Percentiles rank a stretch among this genome's conserved stretches.
Conservation (phyloP, 1,140 invertebrate genomes). For the Drosophila cardini region DNA sequence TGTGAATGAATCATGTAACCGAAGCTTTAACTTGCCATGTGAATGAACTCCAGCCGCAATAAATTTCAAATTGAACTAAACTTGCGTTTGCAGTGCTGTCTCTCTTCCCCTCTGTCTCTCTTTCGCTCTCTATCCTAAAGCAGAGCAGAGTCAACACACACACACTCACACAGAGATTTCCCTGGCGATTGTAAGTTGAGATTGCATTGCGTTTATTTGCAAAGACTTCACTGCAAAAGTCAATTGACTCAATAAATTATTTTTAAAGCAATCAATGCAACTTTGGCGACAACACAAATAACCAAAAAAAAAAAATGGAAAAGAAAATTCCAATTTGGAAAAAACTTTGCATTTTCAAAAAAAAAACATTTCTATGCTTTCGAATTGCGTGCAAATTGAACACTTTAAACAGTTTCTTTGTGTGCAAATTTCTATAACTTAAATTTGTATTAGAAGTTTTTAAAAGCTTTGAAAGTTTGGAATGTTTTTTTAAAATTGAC, state of each 20-base stretch:
- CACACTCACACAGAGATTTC: slow-evolving; percentile 30
- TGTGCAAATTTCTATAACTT: too few relatives aligned
- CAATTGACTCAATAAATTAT: slow-evolving; percentile 84
- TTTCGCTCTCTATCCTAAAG: slow-evolving; percentile 13
- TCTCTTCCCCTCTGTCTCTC: neutral
- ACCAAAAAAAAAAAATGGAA: slow-evolving; percentile 27
- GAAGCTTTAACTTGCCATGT: slow-evolving; percentile 76
- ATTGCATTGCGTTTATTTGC: slow-evolving; percentile 81
- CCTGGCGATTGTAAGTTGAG: slow-evolving; percentile 66
- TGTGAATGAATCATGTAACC: slow-evolving; percentile 73
- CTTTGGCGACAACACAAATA: slow-evolving; percentile 44
- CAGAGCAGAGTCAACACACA: slow-evolving; percentile 54
- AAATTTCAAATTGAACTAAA: slow-evolving; percentile 74
- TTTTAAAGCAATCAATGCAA: slow-evolving; percentile 81
- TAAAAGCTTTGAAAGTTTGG: too few relatives aligned
- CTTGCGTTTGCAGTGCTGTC: slow-evolving; percentile 33
- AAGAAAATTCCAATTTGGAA: slow-evolving; percentile 65
- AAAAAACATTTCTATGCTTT: slow-evolving; percentile 33
- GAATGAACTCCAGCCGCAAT: slow-evolving; percentile 79
- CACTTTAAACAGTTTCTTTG: too few relatives aligned
- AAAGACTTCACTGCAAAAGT: slow-evolving; percentile 70
- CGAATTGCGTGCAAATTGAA: slow-evolving; percentile 5
- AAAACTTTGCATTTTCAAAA: slow-evolving; percentile 45
- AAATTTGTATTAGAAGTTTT: too few relatives aligned
- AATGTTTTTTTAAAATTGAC: too few relatives aligned